These are phyloP conservation scores for Coleophora flavipennella DNA, from an alignment of 2,888 invertebrate species.

Conservation along the genomic window DNA sequence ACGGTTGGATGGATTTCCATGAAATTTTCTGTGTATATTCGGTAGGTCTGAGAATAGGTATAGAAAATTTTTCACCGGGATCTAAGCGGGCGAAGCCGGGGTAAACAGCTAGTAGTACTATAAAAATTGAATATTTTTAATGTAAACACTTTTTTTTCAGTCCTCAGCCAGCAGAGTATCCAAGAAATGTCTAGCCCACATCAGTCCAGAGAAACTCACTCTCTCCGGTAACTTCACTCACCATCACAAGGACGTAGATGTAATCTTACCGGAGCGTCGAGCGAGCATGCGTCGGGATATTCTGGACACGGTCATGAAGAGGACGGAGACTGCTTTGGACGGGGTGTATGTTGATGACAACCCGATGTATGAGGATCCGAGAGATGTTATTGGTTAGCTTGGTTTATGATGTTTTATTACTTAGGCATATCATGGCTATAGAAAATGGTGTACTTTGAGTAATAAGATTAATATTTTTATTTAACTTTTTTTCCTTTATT, in stretches of 20 bases:
- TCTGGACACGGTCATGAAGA: constrained; percentile 41
- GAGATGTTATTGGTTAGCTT: constrained; percentile 49
- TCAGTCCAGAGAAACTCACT: constrained; percentile 34
- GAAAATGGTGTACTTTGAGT: no score
- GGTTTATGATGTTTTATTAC: neutral
- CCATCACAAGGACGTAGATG: constrained; percentile 32
- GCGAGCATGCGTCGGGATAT: constrained; percentile 50
- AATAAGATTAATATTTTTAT: no score
- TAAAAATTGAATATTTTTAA: no score
- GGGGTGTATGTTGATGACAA: constrained; percentile 30
- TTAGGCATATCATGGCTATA: no score
- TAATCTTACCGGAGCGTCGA: constrained; percentile 29
- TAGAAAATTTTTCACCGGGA: no score
- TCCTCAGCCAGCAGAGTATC: constrained; percentile 9
- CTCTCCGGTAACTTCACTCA: constrained; percentile 50
- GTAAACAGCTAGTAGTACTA: no score
- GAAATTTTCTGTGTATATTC: no score
- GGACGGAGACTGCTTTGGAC: constrained; percentile 36
- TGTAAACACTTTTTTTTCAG: neutral
- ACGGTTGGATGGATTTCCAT: no score
- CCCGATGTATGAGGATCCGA: constrained; percentile 58
- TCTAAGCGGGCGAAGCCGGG: no score
- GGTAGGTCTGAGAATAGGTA: no score
- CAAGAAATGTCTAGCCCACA: constrained; percentile 7
- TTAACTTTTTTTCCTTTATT: no score